Evolutionary conservation across 1,140 invertebrate species (phyloP), one percentile per base, ranked within the genome.

Genomic region (Frieseomelitta varia): DNA sequence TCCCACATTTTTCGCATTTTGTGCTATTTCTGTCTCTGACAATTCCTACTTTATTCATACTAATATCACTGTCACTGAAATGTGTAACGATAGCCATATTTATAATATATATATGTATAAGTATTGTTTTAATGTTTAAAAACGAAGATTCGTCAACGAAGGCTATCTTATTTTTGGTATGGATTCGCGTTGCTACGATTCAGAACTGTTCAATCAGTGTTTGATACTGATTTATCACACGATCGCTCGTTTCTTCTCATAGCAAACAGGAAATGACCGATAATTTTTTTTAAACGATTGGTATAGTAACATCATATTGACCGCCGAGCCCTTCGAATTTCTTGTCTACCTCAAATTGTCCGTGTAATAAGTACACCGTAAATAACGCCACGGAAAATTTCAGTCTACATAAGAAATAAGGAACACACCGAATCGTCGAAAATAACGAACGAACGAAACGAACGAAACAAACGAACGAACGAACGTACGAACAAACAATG

Each of bases 381-480:
- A 10, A n/a, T n/a, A n/a, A 63, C n/a, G 14, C 14, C 47, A 34
- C 58, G 30, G 58, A 55, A 63, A 73, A 69, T 53, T 53, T 75
- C 24, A 67, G 56, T 58, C 24, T 75, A 65, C 58, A 27, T 24
- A 68, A 6, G 27, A 69, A 78, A 30, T 65, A 51, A n/a, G 51
- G 14, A 74, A 65, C 69, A 55, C 21, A n/a, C 63, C 56, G 69
- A 63, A 74, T 21, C 71, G 47, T 30, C 68, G 68, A 81, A 72
- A 21, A 55, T 58, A 77, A 74, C 30, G 47, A 73, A 79, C 27
- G 63, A 79, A 68, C 53, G 24, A 77, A 58, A 74, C 30, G 74
- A 75, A 82, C 68, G 67, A 81, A 58, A 58, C 56, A 24, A 58
- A 53, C 21, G 27, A 86, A 87, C n/a, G 24, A 4, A 72, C 21